A percentile compares a stretch with the other conserved stretches of the same genome.
Evolutionary conservation across 1,140 invertebrate species (phyloP).

Genomic region (Drosophila pachea): DNA sequence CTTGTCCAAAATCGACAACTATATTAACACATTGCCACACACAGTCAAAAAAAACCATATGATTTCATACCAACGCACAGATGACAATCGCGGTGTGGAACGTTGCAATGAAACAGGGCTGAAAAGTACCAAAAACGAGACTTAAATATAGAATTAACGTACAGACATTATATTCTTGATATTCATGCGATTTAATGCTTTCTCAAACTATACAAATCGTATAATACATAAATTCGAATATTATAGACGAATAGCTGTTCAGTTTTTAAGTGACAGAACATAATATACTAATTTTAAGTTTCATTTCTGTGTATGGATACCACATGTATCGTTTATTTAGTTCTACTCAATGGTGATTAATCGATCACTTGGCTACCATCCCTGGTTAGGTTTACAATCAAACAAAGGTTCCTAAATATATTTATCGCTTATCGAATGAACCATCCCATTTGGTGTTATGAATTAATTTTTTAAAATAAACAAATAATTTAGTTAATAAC

Average conservation of each 20-base stretch:
- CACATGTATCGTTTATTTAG: too few relatives aligned
- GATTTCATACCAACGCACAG: conserved; percentile 18
- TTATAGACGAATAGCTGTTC: background rate
- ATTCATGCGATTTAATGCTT: background rate
- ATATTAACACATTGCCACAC: conserved; percentile 20
- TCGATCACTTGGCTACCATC: background rate
- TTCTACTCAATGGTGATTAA: too few relatives aligned
- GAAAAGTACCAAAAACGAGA: background rate
- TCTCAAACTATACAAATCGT: background rate
- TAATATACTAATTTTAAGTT: too few relatives aligned
- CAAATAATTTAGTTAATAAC: background rate
- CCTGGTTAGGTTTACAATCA: background rate
- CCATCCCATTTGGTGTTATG: too few relatives aligned
- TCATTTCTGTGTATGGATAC: too few relatives aligned
- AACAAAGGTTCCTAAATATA: background rate
- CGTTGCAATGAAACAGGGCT: conserved; percentile 31
- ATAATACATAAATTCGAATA: background rate
- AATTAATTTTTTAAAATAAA: background rate
- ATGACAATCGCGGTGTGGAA: conserved; percentile 23
- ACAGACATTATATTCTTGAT: background rate
- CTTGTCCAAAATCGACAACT: conserved; percentile 21
- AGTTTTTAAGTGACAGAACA: background rate
- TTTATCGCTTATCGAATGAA: background rate
- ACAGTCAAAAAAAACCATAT: conserved; percentile 25
- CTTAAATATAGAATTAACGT: background rate